phyloP scores from a whole-genome alignment of 2,113 vertebrate genomes.

The Gobius niger region DNA sequence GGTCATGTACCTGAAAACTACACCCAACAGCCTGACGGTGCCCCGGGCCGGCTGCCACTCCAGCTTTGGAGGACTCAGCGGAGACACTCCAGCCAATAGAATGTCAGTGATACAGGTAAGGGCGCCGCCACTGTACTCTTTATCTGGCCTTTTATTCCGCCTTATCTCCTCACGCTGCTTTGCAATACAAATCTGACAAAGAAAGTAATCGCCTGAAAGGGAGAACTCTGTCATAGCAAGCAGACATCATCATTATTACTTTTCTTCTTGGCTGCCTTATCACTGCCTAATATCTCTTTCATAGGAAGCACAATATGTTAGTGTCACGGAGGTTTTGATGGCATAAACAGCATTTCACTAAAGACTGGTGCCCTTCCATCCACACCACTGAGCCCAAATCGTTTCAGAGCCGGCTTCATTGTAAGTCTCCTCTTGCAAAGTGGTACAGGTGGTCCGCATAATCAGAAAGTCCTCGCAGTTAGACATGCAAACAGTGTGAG shows the following conservation, averaged over 20 bases:
- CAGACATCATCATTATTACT: slow-evolving; percentile 49
- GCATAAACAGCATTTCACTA: slow-evolving; percentile 35
- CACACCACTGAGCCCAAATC: slow-evolving; percentile 29
- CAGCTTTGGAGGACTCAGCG: slow-evolving; percentile 94
- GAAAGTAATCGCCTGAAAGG: slow-evolving; percentile 56
- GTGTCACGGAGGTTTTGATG: slow-evolving; percentile 20
- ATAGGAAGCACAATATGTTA: slow-evolving; percentile 35
- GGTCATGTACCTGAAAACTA: slow-evolving; percentile 99
- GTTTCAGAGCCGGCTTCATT: slow-evolving; percentile 40
- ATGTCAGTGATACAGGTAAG: slow-evolving; percentile 99
- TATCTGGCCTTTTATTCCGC: slow-evolving; percentile 61
- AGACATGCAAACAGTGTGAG: slow-evolving; percentile 70
- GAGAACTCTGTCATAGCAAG: slow-evolving; percentile 43
- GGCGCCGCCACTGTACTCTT: slow-evolving; percentile 52
- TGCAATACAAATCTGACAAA: slow-evolving; percentile 64
- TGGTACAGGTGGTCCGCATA: slow-evolving; percentile 69
- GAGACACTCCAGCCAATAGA: slow-evolving; percentile 91
- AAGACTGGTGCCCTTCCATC: slow-evolving; percentile 11
- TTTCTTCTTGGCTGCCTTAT: slow-evolving; percentile 28
- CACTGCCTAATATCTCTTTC: slow-evolving; percentile 29
- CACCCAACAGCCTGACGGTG: slow-evolving; percentile 95
- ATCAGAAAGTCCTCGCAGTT: slow-evolving; percentile 63
- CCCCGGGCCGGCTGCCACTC: slow-evolving; percentile 96
- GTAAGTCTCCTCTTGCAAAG: slow-evolving; percentile 44
- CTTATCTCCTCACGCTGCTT: slow-evolving; percentile 62